phyloP scores from a whole-genome alignment of 2,888 invertebrate species.

The Ophraella communa region DNA sequence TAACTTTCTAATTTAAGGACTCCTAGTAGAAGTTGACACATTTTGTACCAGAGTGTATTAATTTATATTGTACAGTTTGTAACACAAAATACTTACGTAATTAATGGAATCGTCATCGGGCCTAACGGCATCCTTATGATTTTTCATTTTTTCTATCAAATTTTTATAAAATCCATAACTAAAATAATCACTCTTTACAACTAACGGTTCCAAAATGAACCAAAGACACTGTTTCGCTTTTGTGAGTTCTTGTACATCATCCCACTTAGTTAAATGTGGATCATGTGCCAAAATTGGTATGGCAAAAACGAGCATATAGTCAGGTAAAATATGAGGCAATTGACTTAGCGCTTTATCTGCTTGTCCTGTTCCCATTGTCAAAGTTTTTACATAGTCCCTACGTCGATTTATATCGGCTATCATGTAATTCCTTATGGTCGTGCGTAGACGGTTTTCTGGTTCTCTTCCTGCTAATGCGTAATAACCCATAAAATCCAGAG shows the following conservation, averaged over 20 bases:
- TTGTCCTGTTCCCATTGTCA: slow-evolving; percentile 72
- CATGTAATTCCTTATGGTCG: slow-evolving; percentile 79
- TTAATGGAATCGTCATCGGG: slow-evolving; percentile 84
- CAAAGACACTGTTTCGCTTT: slow-evolving; percentile 85
- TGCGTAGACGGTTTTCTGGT: slow-evolving; percentile 77
- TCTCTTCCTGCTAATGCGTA: slow-evolving; percentile 91
- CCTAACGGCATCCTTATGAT: slow-evolving; percentile 86
- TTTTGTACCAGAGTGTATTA: no score
- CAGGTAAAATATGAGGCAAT: slow-evolving; percentile 89
- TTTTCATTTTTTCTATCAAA: slow-evolving; percentile 92
- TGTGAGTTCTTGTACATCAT: slow-evolving; percentile 80
- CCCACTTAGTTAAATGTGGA: slow-evolving; percentile 78
- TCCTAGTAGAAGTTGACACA: no score
- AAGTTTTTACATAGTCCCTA: slow-evolving; percentile 88
- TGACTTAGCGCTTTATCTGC: slow-evolving; percentile 77
- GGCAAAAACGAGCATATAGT: slow-evolving; percentile 97
- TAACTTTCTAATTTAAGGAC: no score
- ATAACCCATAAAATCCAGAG: slow-evolving; percentile 84
- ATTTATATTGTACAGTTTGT: no score
- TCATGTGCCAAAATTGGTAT: slow-evolving; percentile 95
- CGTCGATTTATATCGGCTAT: slow-evolving; percentile 85
- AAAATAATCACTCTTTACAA: slow-evolving; percentile 92
- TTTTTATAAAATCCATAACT: slow-evolving; percentile 95
- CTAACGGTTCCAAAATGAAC: slow-evolving; percentile 93
- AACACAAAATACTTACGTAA: slow-evolving; percentile 68